Percentiles rank a stretch among this genome's conserved stretches.
phyloP scores from a whole-genome alignment of 30 jellyfish, hydroid and myxozoan species.

The Rhopilema esculentum region DNA sequence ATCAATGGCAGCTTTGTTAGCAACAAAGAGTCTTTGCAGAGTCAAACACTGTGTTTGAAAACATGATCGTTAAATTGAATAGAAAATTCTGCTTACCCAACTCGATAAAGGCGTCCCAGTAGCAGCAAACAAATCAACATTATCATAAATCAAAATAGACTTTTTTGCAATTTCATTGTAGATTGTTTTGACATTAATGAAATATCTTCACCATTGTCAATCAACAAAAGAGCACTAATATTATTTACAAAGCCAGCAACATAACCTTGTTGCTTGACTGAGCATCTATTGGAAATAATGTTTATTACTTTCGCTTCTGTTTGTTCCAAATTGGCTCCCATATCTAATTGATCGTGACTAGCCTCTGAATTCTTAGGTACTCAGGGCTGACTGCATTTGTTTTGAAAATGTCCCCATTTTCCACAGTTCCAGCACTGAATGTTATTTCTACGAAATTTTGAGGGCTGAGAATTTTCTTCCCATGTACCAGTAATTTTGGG shows the following conservation, averaged over 20 bases:
- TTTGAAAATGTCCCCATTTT: conserved; percentile 23
- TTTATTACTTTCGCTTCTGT: no score
- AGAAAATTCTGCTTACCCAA: conserved; percentile 9
- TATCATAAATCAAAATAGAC: no score
- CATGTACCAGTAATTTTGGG: no score
- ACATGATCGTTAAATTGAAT: conserved; percentile 10
- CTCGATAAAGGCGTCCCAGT: neutral
- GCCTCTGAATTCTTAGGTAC: conserved; percentile 4
- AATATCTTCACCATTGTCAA: conserved; percentile 26
- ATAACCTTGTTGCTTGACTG: conserved; percentile 22
- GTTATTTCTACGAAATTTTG: no score
- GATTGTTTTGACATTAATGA: conserved; percentile 19
- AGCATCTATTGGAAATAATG: neutral
- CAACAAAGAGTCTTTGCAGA: neutral
- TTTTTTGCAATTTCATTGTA: no score
- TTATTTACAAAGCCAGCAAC: conserved; percentile 15
- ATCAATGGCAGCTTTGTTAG: no score
- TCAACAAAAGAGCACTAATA: conserved; percentile 1
- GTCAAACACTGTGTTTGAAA: conserved; percentile 4
- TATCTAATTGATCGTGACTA: conserved; percentile 13
- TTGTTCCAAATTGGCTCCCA: neutral
- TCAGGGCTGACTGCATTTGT: conserved; percentile 8
- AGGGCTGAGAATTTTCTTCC: no score
- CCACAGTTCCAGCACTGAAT: no score
- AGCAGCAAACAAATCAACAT: neutral